Conservation (phyloP, 2,888 invertebrate species). For the Gonocerus acuteangulatus region DNA sequence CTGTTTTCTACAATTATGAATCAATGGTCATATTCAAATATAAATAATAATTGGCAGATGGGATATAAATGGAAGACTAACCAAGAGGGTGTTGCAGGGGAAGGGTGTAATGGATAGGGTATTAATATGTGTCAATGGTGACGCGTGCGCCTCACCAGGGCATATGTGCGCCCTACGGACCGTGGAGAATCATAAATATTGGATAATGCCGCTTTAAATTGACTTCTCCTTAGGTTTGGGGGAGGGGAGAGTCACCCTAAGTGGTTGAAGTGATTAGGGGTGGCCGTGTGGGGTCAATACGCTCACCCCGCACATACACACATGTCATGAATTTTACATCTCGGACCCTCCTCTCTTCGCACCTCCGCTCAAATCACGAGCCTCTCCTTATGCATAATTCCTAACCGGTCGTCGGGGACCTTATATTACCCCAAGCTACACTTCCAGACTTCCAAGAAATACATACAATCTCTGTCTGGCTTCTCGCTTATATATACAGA, state of each 20-base stretch:
- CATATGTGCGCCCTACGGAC: constrained; percentile 6
- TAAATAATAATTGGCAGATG: constrained; percentile 25
- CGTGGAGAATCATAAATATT: constrained; percentile 29
- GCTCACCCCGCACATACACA: constrained; percentile 3
- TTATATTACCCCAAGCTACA: neutral
- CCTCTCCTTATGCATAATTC: constrained; percentile 23
- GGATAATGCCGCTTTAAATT: constrained; percentile 26
- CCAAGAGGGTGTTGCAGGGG: neutral
- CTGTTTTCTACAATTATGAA: too few species aligned
- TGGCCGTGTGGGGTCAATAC: constrained; percentile 15
- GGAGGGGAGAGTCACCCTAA: constrained; percentile 13
- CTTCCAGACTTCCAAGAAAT: constrained; percentile 1
- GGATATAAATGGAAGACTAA: constrained; percentile 1
- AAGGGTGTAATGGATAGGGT: constrained; percentile 24
- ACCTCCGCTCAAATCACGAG: constrained; percentile 7
- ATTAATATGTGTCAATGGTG: constrained; percentile 12
- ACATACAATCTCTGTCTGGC: neutral
- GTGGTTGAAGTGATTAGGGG: constrained; percentile 25
- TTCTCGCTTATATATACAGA: too few species aligned
- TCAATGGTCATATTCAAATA: neutral
- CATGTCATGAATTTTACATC: constrained; percentile 23
- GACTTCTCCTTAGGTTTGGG: constrained; percentile 14
- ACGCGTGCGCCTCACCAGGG: neutral
- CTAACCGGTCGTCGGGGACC: neutral
- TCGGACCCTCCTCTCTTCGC: neutral